Conservation (phyloP, 2,888 invertebrate genomes). For the Habrosyne pyritoides region DNA sequence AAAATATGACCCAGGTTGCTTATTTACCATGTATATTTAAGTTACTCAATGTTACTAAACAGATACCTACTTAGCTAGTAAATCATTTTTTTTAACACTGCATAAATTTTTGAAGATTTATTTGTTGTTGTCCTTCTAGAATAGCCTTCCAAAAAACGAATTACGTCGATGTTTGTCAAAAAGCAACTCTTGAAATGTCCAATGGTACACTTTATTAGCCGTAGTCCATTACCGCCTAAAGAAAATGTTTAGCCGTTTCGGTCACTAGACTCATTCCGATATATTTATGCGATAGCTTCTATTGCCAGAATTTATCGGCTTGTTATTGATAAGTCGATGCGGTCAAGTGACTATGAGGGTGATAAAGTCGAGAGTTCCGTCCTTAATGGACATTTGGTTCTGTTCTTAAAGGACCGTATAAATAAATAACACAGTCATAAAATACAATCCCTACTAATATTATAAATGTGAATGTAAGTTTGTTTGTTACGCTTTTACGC, state of each 20-base stretch:
- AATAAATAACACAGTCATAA: background rate
- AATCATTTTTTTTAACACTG: no score
- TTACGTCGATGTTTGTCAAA: background rate
- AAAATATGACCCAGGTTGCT: no score
- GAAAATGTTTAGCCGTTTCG: background rate
- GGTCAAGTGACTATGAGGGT: conserved; percentile 19
- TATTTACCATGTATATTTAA: no score
- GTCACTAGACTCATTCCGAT: background rate
- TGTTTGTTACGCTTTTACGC: no score
- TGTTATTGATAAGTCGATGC: conserved; percentile 32
- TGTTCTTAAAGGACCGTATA: background rate
- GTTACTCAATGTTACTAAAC: no score
- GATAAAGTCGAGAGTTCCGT: background rate
- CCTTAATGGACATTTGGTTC: background rate
- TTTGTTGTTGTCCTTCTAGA: background rate
- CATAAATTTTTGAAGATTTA: no score
- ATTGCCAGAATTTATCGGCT: conserved; percentile 25
- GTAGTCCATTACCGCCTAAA: background rate
- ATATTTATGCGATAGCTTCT: conserved; percentile 1
- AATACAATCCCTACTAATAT: no score
- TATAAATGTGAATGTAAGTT: no score
- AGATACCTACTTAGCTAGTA: no score
- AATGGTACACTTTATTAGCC: background rate
- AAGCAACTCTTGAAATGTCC: background rate
- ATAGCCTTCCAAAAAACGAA: background rate